phyloP scores from a whole-genome alignment of 2,113 vertebrate species.

The Plectropomus leopardus region DNA sequence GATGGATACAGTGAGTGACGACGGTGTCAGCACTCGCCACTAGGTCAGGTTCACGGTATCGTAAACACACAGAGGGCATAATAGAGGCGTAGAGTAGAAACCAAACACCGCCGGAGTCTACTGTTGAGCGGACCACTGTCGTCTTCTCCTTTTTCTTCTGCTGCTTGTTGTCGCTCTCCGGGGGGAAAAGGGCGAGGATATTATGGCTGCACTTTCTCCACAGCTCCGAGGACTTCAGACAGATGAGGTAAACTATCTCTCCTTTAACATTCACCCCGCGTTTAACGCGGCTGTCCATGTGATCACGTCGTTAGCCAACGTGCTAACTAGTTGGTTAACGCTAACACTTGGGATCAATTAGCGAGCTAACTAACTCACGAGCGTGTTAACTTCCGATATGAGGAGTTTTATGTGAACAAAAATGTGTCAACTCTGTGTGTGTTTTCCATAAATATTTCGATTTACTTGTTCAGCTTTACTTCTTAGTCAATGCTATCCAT shows the following conservation, averaged over 20 bases:
- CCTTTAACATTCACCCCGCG: not conserved
- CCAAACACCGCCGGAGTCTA: not conserved
- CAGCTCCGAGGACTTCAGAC: conserved; percentile 83
- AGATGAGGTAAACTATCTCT: conserved; percentile 85
- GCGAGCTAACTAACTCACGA: conserved; percentile 3
- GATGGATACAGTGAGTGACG: conserved; percentile 57
- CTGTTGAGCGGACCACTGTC: not conserved
- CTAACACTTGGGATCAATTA: not conserved
- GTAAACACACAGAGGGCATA: conserved; percentile 42
- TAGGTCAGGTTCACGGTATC: conserved; percentile 39
- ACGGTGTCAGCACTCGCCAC: conserved; percentile 41
- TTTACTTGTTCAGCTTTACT: not conserved
- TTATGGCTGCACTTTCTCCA: conserved; percentile 77
- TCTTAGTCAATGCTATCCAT: not conserved
- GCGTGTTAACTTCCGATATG: not conserved
- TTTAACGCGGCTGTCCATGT: conserved; percentile 30
- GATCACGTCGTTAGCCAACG: conserved; percentile 44
- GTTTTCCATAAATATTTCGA: conserved; percentile 1
- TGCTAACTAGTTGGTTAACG: conserved; percentile 44
- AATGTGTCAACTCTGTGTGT: not conserved
- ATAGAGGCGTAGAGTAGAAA: conserved; percentile 14
- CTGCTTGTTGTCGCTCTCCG: not conserved
- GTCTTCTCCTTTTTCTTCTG: not conserved
- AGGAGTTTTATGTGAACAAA: not conserved
- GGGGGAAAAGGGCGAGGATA: conserved; percentile 50